Percentiles rank a stretch among this genome's conserved stretches.
These are phyloP conservation scores for Leucoraja ocellata DNA, from an alignment of 2,797 vertebrate genomes.

Conservation along the genomic window DNA sequence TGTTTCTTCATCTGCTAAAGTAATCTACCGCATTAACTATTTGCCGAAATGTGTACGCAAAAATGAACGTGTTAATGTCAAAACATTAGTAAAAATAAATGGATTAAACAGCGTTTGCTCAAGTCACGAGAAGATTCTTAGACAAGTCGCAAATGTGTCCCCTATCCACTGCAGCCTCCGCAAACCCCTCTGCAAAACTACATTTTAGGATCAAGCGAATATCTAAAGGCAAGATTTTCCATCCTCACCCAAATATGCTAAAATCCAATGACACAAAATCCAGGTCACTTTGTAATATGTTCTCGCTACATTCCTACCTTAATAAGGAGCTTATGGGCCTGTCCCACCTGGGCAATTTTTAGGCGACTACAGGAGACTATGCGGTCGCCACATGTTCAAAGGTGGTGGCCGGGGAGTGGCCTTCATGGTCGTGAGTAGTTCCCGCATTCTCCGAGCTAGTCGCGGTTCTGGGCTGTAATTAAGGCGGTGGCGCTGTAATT, in stretches of 20 bases:
- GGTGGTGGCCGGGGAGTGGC: too few species aligned
- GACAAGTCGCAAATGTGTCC: neutral
- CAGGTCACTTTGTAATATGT: too few species aligned
- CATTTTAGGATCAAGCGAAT: neutral
- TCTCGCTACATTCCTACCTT: neutral
- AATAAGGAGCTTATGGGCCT: neutral
- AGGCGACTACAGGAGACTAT: too few species aligned
- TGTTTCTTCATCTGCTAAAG: neutral
- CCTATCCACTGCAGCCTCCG: neutral
- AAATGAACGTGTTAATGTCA: neutral
- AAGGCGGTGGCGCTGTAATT: too few species aligned
- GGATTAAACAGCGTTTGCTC: neutral
- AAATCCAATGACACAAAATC: neutral
- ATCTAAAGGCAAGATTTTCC: neutral
- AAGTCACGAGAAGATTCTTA: neutral
- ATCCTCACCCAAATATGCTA: neutral
- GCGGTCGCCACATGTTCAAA: too few species aligned
- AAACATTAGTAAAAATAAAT: neutral
- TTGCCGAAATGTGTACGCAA: neutral
- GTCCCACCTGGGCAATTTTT: too few species aligned
- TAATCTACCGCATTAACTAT: neutral
- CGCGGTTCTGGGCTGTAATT: too few species aligned
- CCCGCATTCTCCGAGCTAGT: too few species aligned
- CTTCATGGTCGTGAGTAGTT: too few species aligned
- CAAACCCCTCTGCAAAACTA: neutral